Percentiles rank a stretch among this genome's conserved stretches.
These are phyloP conservation scores for Melieria omissa DNA, from an alignment of 2,888 invertebrate species.

Conservation along the genomic window DNA sequence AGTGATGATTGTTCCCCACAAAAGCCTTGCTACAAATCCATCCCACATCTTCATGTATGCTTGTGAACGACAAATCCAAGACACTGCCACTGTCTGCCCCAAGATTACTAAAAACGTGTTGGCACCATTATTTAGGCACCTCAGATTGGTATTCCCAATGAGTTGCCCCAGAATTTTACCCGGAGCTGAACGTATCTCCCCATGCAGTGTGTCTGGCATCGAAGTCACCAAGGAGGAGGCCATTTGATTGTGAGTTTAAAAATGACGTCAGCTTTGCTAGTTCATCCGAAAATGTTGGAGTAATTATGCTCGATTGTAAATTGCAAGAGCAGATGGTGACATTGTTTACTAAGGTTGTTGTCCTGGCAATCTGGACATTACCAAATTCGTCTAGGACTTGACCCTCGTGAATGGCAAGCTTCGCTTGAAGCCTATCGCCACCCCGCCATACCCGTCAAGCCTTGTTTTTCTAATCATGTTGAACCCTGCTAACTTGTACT, in stretches of 20 bases:
- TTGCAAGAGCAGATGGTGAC: neutral
- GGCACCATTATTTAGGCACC: neutral
- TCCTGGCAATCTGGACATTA: neutral
- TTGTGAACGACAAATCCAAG: too few species aligned
- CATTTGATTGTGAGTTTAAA: neutral
- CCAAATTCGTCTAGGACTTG: neutral
- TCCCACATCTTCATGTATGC: too few species aligned
- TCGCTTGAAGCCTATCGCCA: constrained; percentile 2
- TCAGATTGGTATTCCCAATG: neutral
- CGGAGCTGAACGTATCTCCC: neutral
- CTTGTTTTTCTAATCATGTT: constrained; percentile 6
- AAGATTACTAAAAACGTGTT: too few species aligned
- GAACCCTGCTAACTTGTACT: neutral
- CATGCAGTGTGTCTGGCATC: neutral
- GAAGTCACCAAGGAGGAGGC: neutral
- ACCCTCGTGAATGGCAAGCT: neutral
- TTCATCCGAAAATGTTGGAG: neutral
- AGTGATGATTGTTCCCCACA: too few species aligned
- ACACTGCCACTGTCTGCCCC: too few species aligned
- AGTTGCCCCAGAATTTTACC: neutral
- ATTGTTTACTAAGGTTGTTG: neutral
- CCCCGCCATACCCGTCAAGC: neutral
- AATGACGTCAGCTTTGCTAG: neutral
- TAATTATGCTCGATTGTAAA: neutral
- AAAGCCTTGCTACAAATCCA: too few species aligned